Percentiles rank a stretch among this genome's conserved stretches.
Conservation (phyloP, 2,797 vertebrate species). For the Lithobates pipiens region DNA sequence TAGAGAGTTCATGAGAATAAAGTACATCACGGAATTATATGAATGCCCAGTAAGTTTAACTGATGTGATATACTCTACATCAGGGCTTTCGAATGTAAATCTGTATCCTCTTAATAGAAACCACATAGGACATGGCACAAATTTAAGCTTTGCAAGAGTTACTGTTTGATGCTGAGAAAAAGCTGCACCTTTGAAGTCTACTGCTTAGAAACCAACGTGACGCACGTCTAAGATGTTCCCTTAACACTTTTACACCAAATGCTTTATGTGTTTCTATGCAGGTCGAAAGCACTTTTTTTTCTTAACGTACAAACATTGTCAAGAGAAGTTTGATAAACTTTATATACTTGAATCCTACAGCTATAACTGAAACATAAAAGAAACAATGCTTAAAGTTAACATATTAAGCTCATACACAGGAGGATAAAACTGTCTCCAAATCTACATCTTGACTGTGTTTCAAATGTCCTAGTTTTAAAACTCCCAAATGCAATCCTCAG, state of each 20-base stretch:
- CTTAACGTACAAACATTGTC: not conserved
- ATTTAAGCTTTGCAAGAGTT: conserved; percentile 26
- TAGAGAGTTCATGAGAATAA: not conserved
- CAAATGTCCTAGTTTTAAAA: conserved; percentile 19
- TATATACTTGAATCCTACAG: not conserved
- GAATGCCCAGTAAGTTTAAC: conserved; percentile 4
- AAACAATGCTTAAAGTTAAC: not conserved
- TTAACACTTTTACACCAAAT: conserved; percentile 8
- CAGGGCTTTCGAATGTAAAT: conserved; percentile 7
- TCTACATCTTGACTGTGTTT: not conserved
- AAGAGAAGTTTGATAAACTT: not conserved
- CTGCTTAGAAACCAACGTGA: conserved; percentile 36
- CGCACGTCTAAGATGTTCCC: not conserved
- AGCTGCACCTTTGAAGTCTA: conserved; percentile 20
- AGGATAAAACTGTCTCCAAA: not conserved
- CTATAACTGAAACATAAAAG: not conserved
- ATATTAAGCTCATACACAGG: not conserved
- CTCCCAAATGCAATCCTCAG: not conserved
- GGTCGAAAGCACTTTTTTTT: not conserved
- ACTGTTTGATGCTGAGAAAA: conserved; percentile 7
- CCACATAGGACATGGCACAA: conserved; percentile 36
- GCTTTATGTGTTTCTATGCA: conserved; percentile 3
- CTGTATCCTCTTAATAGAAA: conserved; percentile 15
- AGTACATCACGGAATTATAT: not conserved
- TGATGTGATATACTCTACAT: not conserved